A percentile compares a stretch with the other conserved stretches of the same genome.
Evolutionary conservation across 2,113 vertebrate genomes (phyloP).

Genomic region (Embiotoca jacksoni): DNA sequence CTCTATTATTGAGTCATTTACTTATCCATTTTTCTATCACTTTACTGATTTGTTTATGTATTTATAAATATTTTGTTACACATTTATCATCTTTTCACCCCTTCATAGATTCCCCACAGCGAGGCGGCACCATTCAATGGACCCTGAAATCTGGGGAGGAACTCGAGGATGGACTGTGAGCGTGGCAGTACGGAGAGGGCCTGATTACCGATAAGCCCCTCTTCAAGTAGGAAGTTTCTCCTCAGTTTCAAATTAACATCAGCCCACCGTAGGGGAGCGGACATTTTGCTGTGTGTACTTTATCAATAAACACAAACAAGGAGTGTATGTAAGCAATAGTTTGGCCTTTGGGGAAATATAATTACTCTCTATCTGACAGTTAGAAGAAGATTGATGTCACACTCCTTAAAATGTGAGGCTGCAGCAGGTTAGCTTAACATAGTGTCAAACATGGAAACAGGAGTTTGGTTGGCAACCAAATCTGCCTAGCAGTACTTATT

Average conservation of each 20-base stretch:
- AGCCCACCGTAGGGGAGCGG: background rate
- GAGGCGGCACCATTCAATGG: too few species aligned
- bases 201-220: slow-evolving; percentile 4
- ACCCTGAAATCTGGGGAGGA: too few species aligned
- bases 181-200: background rate
- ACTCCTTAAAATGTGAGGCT: too few species aligned
- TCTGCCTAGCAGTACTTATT: background rate
- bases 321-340: background rate
- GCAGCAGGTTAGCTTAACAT: too few species aligned
- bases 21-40: too few species aligned
- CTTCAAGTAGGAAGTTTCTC: background rate
- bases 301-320: background rate
- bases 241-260: background rate
- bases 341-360: background rate
- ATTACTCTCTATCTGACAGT: background rate
- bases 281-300: background rate
- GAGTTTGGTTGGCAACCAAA: background rate
- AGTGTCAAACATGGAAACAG: too few species aligned
- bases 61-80: too few species aligned
- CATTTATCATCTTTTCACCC: too few species aligned
- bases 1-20: too few species aligned
- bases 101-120: too few species aligned
- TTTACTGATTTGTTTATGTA: too few species aligned
- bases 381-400: background rate
- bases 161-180: background rate